A percentile compares a stretch with the other conserved stretches of the same genome.
Evolutionary conservation across 64 coral and sea anemone species (phyloP).

Genomic region (Montipora sp.): DNA sequence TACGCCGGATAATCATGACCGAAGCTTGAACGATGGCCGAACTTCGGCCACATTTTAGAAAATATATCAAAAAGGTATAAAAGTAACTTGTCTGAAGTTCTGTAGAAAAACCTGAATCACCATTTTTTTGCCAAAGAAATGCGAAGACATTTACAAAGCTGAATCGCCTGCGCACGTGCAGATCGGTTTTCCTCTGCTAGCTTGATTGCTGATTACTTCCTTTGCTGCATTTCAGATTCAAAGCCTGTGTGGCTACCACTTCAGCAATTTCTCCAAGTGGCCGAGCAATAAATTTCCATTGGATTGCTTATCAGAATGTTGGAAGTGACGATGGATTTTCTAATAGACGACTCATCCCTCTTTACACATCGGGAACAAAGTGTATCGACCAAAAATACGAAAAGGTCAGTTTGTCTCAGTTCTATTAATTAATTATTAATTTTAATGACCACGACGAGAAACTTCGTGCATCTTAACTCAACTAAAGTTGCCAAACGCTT

Average conservation of each 20-base stretch:
- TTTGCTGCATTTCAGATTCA: neutral
- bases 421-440: neutral
- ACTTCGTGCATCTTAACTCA: no score
- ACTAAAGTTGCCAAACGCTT: no score
- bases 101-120: neutral
- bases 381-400: constrained; percentile 16
- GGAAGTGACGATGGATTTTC: neutral
- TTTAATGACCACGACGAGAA: neutral
- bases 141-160: neutral
- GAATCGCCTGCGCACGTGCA: neutral
- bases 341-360: neutral
- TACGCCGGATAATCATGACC: no score
- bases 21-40: no score
- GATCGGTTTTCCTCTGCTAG: neutral
- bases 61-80: no score
- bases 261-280: neutral
- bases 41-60: no score
- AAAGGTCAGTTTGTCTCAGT: neutral
- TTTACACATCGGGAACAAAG: constrained; percentile 32
- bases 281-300: neutral
- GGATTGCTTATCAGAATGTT: constrained; percentile 17
- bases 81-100: neutral
- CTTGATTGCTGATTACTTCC: neutral
- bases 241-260: neutral
- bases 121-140: no score